These are phyloP conservation scores for Decapterus maruadsi DNA, from an alignment of 2,797 vertebrate species.

Conservation along the genomic window DNA sequence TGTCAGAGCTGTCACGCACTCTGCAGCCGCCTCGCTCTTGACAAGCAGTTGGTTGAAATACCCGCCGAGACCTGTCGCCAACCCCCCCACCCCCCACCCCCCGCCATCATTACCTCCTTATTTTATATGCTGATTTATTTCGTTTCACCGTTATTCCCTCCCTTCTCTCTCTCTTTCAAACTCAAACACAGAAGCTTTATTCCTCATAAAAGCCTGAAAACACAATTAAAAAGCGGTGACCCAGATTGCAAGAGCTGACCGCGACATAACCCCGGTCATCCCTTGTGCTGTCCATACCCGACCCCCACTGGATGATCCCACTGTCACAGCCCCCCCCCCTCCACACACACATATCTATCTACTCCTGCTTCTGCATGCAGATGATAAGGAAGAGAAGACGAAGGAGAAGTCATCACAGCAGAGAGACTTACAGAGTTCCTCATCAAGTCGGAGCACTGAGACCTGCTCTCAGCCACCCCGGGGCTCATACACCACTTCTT, in stretches of 20 bases:
- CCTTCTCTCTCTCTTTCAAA: slow-evolving; percentile 1
- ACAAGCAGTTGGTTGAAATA: slow-evolving; percentile 69
- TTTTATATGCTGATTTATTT: slow-evolving; percentile 62
- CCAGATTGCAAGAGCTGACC: slow-evolving; percentile 27
- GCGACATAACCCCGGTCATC: slow-evolving; percentile 14
- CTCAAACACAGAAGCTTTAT: slow-evolving; percentile 30
- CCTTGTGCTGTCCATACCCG: slow-evolving; percentile 13
- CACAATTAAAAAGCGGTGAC: slow-evolving; percentile 48
- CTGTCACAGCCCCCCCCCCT: neutral
- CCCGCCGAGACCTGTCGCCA: slow-evolving; percentile 61
- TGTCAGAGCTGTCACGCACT: slow-evolving; percentile 80
- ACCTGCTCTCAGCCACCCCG: slow-evolving; percentile 42
- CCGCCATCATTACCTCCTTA: slow-evolving; percentile 59
- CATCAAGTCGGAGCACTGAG: slow-evolving; percentile 57
- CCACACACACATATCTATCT: slow-evolving; percentile 1
- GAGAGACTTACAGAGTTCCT: slow-evolving; percentile 46
- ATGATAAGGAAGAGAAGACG: slow-evolving; percentile 56
- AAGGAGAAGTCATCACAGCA: slow-evolving; percentile 33
- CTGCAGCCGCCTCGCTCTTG: slow-evolving; percentile 52
- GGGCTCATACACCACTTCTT: slow-evolving; percentile 23
- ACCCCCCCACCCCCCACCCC: neutral
- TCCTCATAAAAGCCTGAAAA: slow-evolving; percentile 35
- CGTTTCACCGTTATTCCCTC: slow-evolving; percentile 1
- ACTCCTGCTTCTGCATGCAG: slow-evolving; percentile 41
- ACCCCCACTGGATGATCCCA: slow-evolving; percentile 4